A percentile compares a stretch with the other conserved stretches of the same genome.
Conservation (phyloP, 2,888 invertebrate genomes). For the Cenopis cana region DNA sequence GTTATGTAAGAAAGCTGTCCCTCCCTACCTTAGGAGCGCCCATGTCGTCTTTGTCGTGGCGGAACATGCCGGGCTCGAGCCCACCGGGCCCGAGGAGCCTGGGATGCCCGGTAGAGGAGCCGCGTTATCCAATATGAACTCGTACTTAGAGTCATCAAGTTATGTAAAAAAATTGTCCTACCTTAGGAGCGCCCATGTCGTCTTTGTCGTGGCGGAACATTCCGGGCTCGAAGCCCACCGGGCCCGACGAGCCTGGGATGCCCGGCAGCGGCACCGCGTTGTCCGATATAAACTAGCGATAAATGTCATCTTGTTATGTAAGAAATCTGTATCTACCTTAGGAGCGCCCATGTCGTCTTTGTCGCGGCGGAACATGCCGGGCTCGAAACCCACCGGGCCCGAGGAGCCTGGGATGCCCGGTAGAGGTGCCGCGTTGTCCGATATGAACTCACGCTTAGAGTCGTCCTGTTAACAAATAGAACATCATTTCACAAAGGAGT, state of each 20-base stretch:
- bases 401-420: conserved; percentile 89
- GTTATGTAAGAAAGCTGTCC: not conserved
- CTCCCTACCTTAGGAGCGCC: conserved; percentile 73
- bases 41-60: conserved; percentile 84
- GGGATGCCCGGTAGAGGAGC: conserved; percentile 90
- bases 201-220: conserved; percentile 90
- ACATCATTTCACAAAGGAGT: not conserved
- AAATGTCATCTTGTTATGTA: conserved; percentile 78
- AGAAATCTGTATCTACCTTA: conserved; percentile 61
- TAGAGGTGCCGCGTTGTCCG: conserved; percentile 92
- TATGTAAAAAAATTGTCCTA: conserved; percentile 45
- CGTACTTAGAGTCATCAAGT: conserved; percentile 85
- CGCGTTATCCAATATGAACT: conserved; percentile 91
- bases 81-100: conserved; percentile 88
- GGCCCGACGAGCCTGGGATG: conserved; percentile 87
- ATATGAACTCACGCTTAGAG: conserved; percentile 87
- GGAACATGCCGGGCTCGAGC: conserved; percentile 94
- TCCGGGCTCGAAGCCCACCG: conserved; percentile 93
- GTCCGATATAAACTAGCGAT: conserved; percentile 89
- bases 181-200: conserved; percentile 75
- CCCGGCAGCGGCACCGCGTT: conserved; percentile 93
- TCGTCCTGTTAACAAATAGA: conserved; percentile 67
- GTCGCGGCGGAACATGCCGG: conserved; percentile 91
- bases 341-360: conserved; percentile 79
- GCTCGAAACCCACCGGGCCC: conserved; percentile 93